Percentiles rank a stretch among this genome's conserved stretches.
These are phyloP conservation scores for Helleia helle DNA, from an alignment of 2,888 invertebrate genomes.

Conservation along the genomic window DNA sequence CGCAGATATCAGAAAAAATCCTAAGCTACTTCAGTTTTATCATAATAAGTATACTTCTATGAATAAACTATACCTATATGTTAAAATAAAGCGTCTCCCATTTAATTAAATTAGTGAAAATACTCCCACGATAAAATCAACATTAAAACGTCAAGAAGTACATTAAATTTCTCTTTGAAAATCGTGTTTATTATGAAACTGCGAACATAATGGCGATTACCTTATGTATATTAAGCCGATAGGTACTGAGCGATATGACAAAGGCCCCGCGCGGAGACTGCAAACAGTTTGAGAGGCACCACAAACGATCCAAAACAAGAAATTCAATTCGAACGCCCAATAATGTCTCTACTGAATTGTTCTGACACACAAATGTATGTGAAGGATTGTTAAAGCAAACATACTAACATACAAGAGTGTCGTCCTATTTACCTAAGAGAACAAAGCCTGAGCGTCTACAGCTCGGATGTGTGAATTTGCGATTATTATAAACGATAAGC, in stretches of 20 bases:
- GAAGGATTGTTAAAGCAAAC: conserved; percentile 18
- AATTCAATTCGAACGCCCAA: conserved; percentile 25
- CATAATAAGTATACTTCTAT: too few relatives aligned
- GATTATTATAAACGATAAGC: conserved; percentile 2
- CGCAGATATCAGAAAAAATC: too few relatives aligned
- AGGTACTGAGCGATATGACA: neutral
- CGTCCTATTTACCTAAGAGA: conserved; percentile 47
- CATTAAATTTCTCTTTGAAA: too few relatives aligned
- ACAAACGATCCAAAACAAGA: conserved; percentile 23
- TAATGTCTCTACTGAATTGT: conserved; percentile 23
- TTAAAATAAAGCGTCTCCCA: too few relatives aligned
- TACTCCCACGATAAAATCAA: too few relatives aligned
- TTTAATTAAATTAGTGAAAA: too few relatives aligned
- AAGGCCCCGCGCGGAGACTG: conserved; percentile 8
- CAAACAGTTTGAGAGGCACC: conserved; percentile 19
- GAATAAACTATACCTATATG: too few relatives aligned
- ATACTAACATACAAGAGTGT: conserved; percentile 23
- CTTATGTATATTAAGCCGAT: neutral
- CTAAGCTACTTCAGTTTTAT: too few relatives aligned
- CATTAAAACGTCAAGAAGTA: too few relatives aligned
- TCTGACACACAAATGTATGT: conserved; percentile 14
- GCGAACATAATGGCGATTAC: too few relatives aligned
- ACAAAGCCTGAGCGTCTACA: conserved; percentile 25
- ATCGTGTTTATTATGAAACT: too few relatives aligned
- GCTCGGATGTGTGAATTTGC: conserved; percentile 4